Evolutionary conservation across 2,888 invertebrate genomes (phyloP), one percentile per base, ranked within the genome.

Genomic region (Perdita meconis): DNA sequence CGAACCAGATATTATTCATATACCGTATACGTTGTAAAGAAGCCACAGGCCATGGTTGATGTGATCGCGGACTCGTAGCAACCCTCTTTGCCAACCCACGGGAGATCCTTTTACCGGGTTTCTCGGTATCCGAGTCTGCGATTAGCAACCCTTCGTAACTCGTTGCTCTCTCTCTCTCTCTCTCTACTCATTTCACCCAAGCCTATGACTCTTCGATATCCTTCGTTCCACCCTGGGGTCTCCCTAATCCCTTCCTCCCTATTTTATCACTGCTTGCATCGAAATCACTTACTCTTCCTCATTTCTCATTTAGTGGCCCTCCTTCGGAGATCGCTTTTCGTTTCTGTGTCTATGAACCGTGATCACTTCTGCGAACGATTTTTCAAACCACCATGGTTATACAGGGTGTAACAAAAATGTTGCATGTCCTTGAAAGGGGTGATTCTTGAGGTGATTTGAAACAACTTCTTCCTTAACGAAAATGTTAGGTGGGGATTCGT

Each of bases 141-240:
- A 90, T 90, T 90, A 90, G 89, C 87, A 86, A 89, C 89, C 89
- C 89, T 89, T 85, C 88, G 83, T 84, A 88, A 87, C 88, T 86
- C 87, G 85, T 87, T 75, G 61, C 73, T 68, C 72, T n/a, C n/a
- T n/a, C n/a, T n/a, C n/a, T n/a, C n/a, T n/a, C n/a, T n/a, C n/a
- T n/a, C n/a, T 70, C 67, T 74, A 73, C 69, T 80, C 77, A 64
- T 59, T 60, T 59, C 59, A 59, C 61, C 73, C 53, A 78, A 72
- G 66, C 71, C 82, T 76, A 76, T 75, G 78, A 83, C 68, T 78
- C 80, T 74, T 72, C 82, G 67, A 69, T 61, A 69, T 72, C 76
- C 68, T 56, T 55, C 40, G 38, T 55, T 26, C 56, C 65, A 47
- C 38, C 61, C 60, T 51, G 24, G n/a, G 16, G 59, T 56, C 56